Conservation (phyloP, 2,797 vertebrate genomes). For the Acipenser transmontanus region DNA sequence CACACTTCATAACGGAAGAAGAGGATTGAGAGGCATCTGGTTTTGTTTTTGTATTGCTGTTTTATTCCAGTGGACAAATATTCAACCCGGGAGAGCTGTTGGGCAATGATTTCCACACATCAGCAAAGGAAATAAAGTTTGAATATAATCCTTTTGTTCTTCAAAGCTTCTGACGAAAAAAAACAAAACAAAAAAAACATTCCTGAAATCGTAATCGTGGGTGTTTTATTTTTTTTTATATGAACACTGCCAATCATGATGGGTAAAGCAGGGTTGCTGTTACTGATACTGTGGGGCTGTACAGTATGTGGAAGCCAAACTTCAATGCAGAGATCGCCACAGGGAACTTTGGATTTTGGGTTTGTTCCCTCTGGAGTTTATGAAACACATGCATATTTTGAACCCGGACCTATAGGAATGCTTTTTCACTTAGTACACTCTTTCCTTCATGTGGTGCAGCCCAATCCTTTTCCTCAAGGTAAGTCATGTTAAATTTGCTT, state of each 20-base stretch:
- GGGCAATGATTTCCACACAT: constrained; percentile 24
- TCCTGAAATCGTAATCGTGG: not conserved
- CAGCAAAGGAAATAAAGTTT: constrained; percentile 44
- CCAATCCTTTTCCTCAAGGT: constrained; percentile 86
- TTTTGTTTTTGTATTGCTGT: constrained; percentile 24
- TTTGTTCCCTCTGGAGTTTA: constrained; percentile 74
- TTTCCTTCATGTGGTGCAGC: constrained; percentile 80
- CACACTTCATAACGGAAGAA: constrained; percentile 17
- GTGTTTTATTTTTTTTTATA: constrained; percentile 27
- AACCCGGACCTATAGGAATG: constrained; percentile 55
- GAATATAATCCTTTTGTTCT: constrained; percentile 13
- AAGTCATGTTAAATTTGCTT: constrained; percentile 33
- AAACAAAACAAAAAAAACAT: not conserved
- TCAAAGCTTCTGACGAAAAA: not conserved
- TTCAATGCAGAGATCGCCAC: constrained; percentile 39
- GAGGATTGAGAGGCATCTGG: constrained; percentile 27
- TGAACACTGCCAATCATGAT: constrained; percentile 53
- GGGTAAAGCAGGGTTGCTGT: constrained; percentile 47
- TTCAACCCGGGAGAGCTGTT: constrained; percentile 36
- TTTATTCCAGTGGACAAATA: constrained; percentile 24
- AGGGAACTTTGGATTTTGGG: constrained; percentile 75
- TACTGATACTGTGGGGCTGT: constrained; percentile 55
- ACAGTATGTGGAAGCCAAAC: constrained; percentile 54
- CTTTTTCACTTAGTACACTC: constrained; percentile 77
- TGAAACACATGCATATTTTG: constrained; percentile 73